These are phyloP conservation scores for Hepsetus odoe DNA, from an alignment of 2,113 vertebrate genomes.

Conservation along the genomic window DNA sequence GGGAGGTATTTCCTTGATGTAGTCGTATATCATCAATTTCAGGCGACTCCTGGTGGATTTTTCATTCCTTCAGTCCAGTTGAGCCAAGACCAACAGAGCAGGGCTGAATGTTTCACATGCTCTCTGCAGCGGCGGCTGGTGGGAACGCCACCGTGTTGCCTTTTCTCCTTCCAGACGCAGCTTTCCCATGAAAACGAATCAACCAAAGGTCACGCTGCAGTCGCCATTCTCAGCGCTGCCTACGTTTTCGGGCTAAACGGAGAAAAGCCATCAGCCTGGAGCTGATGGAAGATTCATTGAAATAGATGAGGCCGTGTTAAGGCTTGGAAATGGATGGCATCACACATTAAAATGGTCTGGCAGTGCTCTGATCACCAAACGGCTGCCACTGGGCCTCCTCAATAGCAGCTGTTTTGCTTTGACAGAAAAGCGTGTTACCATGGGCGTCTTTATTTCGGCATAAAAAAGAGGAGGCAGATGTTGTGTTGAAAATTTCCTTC, in stretches of 20 bases:
- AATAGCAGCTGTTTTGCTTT: conserved; percentile 4
- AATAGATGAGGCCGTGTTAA: conserved; percentile 51
- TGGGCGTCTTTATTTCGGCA: conserved; percentile 17
- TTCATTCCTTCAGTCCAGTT: not conserved
- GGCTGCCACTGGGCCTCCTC: conserved; percentile 7
- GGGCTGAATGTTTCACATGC: conserved; percentile 34
- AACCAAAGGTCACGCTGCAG: conserved; percentile 49
- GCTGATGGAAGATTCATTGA: conserved; percentile 48
- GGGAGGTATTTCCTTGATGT: conserved; percentile 30
- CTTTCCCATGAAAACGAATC: conserved; percentile 46
- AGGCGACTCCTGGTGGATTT: conserved; percentile 21
- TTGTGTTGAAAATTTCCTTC: conserved; percentile 36
- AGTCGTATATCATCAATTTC: conserved; percentile 1
- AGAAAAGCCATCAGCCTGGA: conserved; percentile 41
- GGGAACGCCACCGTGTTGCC: conserved; percentile 31
- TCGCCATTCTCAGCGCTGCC: conserved; percentile 42
- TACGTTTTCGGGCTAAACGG: conserved; percentile 28
- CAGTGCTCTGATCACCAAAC: conserved; percentile 8
- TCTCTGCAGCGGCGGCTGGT: conserved; percentile 1
- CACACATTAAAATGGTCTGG: conserved; percentile 33
- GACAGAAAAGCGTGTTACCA: conserved; percentile 7
- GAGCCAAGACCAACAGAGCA: conserved; percentile 49
- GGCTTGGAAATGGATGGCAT: conserved; percentile 39
- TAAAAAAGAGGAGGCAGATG: conserved; percentile 42
- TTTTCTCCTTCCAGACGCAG: conserved; percentile 27